Conservation (phyloP, 1,140 invertebrate species). For the Cotesia glomerata region DNA sequence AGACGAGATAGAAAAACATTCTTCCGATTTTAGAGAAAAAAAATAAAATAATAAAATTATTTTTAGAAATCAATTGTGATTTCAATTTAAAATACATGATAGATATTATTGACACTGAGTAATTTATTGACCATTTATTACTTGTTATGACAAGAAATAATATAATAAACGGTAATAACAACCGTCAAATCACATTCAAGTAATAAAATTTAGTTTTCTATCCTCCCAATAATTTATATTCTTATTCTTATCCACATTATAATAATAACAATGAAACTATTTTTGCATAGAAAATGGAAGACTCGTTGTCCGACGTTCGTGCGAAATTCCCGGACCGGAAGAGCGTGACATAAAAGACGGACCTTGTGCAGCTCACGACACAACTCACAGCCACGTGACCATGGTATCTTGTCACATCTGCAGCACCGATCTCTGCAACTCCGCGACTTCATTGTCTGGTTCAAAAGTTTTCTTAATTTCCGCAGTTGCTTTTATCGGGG, state of each 20-base stretch:
- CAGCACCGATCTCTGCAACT: slow-evolving; percentile 65
- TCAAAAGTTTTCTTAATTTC: slow-evolving; percentile 34
- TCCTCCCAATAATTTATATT: too few species aligned
- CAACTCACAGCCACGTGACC: slow-evolving; percentile 59
- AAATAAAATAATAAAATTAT: too few species aligned
- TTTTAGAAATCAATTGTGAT: too few species aligned
- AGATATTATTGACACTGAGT: too few species aligned
- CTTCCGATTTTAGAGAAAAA: too few species aligned
- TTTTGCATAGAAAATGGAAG: slow-evolving; percentile 61
- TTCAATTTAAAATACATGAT: too few species aligned
- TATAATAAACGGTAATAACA: too few species aligned
- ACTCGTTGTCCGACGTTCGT: slow-evolving; percentile 61
- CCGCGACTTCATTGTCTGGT: slow-evolving; percentile 55
- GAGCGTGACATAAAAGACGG: slow-evolving; percentile 61
- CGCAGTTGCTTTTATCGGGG: slow-evolving; percentile 33
- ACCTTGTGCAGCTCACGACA: slow-evolving; percentile 58
- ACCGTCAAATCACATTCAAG: too few species aligned
- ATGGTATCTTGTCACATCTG: slow-evolving; percentile 66
- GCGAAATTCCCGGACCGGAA: slow-evolving; percentile 65
- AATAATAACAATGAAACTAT: background rate
- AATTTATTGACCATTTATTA: too few species aligned
- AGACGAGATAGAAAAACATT: too few species aligned
- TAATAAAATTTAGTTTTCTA: too few species aligned
- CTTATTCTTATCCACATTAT: background rate
- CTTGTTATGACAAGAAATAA: too few species aligned